Evolutionary conservation across 2,113 vertebrate species (phyloP).

Genomic region (Daboia siamensis): DNA sequence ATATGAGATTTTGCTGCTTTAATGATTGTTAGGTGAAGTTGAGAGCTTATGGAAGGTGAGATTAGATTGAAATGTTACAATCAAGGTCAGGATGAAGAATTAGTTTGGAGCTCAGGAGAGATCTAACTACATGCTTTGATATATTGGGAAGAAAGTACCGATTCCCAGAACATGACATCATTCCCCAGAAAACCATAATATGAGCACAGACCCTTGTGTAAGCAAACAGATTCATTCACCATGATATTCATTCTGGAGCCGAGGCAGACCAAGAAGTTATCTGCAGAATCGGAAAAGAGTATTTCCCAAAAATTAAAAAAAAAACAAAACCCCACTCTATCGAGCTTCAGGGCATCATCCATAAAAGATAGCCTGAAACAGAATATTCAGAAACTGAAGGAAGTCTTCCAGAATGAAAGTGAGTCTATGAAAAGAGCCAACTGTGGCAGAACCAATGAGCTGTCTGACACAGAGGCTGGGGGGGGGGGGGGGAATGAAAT

Average conservation of each 20-base stretch:
- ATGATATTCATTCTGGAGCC: not conserved
- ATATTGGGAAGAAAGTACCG: conserved; percentile 34
- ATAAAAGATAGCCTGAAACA: not conserved
- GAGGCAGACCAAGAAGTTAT: not conserved
- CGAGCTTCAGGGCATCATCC: not conserved
- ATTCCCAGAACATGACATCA: conserved; percentile 30
- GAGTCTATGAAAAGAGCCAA: not conserved
- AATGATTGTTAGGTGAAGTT: conserved; percentile 21
- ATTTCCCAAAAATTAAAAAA: no score
- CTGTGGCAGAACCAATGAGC: not conserved
- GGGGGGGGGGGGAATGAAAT: no score
- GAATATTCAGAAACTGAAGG: not conserved
- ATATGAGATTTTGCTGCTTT: conserved; percentile 10
- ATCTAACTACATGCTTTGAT: conserved; percentile 44
- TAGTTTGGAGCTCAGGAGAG: conserved; percentile 36
- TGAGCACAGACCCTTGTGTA: not conserved
- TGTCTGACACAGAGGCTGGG: not conserved
- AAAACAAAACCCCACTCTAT: not conserved
- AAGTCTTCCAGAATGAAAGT: not conserved
- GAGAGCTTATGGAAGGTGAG: conserved; percentile 22
- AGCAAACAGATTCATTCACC: not conserved
- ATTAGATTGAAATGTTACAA: conserved; percentile 43
- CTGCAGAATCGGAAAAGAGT: not conserved
- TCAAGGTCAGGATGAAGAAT: conserved; percentile 51
- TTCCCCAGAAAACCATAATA: not conserved